These are phyloP conservation scores for Actinia equina DNA, from an alignment of 64 coral and sea anemone genomes.

Conservation along the genomic window DNA sequence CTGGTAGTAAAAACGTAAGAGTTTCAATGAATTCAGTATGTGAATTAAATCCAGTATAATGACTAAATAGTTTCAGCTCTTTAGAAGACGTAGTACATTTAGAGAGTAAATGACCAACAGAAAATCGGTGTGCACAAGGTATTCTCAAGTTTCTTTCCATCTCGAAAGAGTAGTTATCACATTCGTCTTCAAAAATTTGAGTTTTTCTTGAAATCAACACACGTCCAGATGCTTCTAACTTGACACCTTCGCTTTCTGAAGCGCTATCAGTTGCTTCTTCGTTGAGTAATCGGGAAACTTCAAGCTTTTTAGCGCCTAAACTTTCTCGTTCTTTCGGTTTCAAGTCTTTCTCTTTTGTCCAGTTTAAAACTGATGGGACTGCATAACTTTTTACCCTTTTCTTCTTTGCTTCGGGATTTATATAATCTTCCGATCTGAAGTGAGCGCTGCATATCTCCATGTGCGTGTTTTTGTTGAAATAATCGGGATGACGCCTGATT, in stretches of 20 bases:
- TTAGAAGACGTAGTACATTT: constrained; percentile 49
- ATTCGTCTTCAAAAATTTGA: constrained; percentile 46
- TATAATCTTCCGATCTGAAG: background rate
- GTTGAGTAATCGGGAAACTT: constrained; percentile 8
- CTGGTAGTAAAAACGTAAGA: constrained; percentile 24
- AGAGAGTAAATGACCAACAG: constrained; percentile 46
- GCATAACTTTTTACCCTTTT: constrained; percentile 2
- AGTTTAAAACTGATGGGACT: constrained; percentile 15
- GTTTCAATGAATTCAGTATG: constrained; percentile 22
- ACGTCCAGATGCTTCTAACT: background rate
- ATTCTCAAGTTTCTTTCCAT: background rate
- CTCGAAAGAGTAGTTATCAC: background rate
- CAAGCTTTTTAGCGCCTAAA: constrained; percentile 12
- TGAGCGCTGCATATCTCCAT: background rate
- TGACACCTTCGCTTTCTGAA: constrained; percentile 38
- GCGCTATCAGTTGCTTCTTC: constrained; percentile 61
- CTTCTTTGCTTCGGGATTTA: constrained; percentile 7
- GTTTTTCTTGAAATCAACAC: constrained; percentile 33
- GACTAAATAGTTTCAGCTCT: constrained; percentile 42
- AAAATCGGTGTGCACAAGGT: constrained; percentile 39
- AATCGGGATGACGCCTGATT: constrained; percentile 39
- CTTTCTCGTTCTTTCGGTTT: background rate
- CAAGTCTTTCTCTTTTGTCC: background rate
- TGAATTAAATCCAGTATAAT: constrained; percentile 49
- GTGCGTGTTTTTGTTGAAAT: constrained; percentile 41